phyloP scores from a whole-genome alignment of 2,113 vertebrate genomes.

The Oceanodroma tethys region DNA sequence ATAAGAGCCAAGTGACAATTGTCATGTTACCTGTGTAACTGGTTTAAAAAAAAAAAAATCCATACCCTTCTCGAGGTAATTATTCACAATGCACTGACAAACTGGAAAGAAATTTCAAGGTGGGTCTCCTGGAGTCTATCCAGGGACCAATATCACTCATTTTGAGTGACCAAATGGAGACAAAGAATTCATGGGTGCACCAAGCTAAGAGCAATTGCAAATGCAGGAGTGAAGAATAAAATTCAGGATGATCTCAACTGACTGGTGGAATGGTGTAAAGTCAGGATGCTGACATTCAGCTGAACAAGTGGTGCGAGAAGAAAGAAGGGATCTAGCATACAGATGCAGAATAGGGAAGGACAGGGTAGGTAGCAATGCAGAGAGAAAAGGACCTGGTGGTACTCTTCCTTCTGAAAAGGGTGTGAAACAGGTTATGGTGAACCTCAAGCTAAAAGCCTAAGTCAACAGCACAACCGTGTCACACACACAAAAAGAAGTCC shows the following conservation, averaged over 20 bases:
- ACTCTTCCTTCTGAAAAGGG: background rate
- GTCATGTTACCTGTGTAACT: background rate
- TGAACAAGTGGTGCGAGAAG: background rate
- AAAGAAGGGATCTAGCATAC: background rate
- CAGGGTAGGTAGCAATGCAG: background rate
- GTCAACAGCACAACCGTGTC: background rate
- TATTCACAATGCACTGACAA: background rate
- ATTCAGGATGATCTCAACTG: background rate
- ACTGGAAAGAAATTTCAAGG: background rate
- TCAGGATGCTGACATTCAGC: background rate
- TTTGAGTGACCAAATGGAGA: background rate
- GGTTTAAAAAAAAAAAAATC: background rate
- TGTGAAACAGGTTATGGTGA: background rate
- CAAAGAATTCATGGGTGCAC: background rate
- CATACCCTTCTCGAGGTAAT: background rate
- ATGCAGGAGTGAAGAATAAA: background rate
- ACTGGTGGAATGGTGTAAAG: background rate
- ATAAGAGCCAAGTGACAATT: background rate
- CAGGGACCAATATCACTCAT: background rate
- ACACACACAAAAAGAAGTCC: background rate
- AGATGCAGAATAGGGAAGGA: background rate
- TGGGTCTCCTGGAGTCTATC: background rate
- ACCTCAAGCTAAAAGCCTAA: background rate
- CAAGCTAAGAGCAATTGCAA: background rate
- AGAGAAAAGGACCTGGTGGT: background rate